Conservation (phyloP, 2,113 vertebrate species). For the Macrotis lagotis region DNA sequence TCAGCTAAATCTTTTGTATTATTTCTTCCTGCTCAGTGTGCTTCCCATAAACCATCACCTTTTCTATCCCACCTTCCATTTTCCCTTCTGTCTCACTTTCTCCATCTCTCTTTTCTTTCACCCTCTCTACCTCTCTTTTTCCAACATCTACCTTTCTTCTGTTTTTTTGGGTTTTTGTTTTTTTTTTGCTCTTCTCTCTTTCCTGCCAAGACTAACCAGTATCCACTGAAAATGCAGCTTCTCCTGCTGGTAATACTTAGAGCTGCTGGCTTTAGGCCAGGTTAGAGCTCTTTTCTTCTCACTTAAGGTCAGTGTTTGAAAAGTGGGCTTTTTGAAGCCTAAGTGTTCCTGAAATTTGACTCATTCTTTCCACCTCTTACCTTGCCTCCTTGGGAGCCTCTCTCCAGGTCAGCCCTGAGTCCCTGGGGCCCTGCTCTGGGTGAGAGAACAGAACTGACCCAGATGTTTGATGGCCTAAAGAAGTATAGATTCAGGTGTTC, state of each 20-base stretch:
- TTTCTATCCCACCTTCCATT: not conserved
- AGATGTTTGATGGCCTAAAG: not conserved
- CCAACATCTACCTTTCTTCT: not conserved
- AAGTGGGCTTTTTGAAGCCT: not conserved
- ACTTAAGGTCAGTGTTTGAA: not conserved
- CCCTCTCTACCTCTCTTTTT: no score
- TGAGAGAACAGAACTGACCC: not conserved
- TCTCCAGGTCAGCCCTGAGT: not conserved
- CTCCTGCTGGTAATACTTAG: not conserved
- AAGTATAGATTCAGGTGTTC: not conserved
- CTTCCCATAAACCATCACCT: not conserved
- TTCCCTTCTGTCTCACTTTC: not conserved
- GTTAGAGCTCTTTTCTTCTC: not conserved
- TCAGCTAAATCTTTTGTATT: not conserved
- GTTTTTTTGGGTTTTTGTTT: not conserved
- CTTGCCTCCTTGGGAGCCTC: not conserved
- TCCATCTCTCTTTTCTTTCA: not conserved
- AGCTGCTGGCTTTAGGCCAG: not conserved
- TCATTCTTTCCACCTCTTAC: not conserved
- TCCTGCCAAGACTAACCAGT: not conserved
- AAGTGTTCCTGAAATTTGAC: not conserved
- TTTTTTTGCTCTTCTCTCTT: not conserved
- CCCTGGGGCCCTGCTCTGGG: not conserved
- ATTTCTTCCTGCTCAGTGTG: not conserved
- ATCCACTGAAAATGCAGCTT: not conserved